Evolutionary conservation across 2,797 vertebrate genomes (phyloP), one percentile per base, ranked within the genome.

Genomic region (Eurystomus glaucurus): DNA sequence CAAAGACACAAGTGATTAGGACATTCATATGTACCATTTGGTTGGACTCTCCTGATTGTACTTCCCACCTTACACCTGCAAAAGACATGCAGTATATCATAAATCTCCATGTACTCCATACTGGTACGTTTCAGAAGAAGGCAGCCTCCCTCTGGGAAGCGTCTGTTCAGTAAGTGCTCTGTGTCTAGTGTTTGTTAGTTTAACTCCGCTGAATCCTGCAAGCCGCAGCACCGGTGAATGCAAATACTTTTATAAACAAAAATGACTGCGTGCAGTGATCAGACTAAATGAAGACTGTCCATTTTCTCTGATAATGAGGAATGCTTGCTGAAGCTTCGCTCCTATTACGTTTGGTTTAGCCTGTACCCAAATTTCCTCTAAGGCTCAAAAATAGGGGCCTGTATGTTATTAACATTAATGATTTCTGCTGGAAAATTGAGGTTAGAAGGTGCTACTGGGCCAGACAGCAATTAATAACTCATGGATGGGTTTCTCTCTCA

Each of bases 21-120:
- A 99, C 99, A 94, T 99, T 99, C 99, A 99, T 99, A 96, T 99
- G 99, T 46, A 99, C 99, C 99, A 99, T 99, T 98, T 99, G 99
- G 98, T 99, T 99, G 92, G 99, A 99, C 68, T 99, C 99, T 94
- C 99, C 99, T 28, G 99, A 99, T 89, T 99, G 99, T 50, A 99
- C 99, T 97, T 99, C 99, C 99, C 99, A 99, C 82, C 98, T 98
- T 6, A 99, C 98, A 98, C 99, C 99, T 99, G 99, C 94, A 99
- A 98, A 92, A 98, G 96, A 98, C 92, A 98, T 35, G 94, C 25
- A 89, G 74, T 33, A 72, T 3, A 90, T 70, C 58, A 76, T 93
- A 14, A 97, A 93, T 94, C 51, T 51, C 60, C 70, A 75, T 0
- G 22, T 23, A 85, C 61, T 65, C 50, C 62, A 43, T 1, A 65